Base-by-base conservation (phyloP, 2,113 vertebrate genomes). In the Tautogolabrus adspersus region DNA sequence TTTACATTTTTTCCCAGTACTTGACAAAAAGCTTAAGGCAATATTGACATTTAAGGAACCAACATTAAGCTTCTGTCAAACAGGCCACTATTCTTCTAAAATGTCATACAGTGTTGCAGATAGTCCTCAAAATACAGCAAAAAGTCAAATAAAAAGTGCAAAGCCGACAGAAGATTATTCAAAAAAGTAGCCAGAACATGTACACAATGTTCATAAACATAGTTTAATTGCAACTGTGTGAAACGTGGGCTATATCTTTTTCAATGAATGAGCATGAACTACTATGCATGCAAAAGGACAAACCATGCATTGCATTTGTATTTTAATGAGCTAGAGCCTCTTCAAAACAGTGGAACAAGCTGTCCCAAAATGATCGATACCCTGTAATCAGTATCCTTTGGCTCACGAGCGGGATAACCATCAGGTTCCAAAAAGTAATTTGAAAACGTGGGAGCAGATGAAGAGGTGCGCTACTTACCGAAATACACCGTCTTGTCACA, bases 401-500 rank as follows among this genome's bases (percentile, higher is more conserved):
- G 47, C 54, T 30, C 44, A 37, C 55, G 42, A 52, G n/a, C n/a
- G 34, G 19, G 34, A 42, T n/a, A 22, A 44, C 26, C 64, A 61
- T 65, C 55, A 67, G 47, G 46, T 57, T 40, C 47, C 57, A 52
- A 72, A 87, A 84, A 71, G 66, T 72, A 56, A 55, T 60, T 81
- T 7, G 46, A 40, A 55, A 46, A 54, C 13, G 15, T 51, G 10
- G 2, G 3, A 49, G 7, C 3, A 7, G 15, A 44, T 1, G 70
- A 72, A 74, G 5, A 10, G 5, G 22, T 34, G 8, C 22, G 63
- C 38, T 12, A 94, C 96, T 96, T 84, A 97, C 97, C 97, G 74
- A 98, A 98, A 89, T 98, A 98, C 70, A 98, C 97, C 37, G 96
- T 96, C 94, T 97, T 97, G 44, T 97, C 96, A 88, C 97, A 98